A percentile compares a stretch with the other conserved stretches of the same genome.
phyloP scores from a whole-genome alignment of 2,113 vertebrate species.

The Brachypodius melanocephalos region DNA sequence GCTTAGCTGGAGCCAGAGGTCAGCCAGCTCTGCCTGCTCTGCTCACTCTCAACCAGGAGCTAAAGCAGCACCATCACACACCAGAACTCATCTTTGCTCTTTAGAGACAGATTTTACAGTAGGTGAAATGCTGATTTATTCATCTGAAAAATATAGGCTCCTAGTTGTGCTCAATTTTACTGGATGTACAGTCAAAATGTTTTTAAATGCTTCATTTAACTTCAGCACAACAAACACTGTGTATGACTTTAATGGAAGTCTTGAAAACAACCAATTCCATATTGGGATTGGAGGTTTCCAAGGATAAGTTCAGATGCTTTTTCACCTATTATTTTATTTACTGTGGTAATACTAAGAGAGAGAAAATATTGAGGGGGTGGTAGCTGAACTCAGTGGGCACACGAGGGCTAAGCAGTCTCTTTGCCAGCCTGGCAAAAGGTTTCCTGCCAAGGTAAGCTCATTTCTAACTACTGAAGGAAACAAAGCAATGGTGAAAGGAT shows the following conservation, averaged over 20 bases:
- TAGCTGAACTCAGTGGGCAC: neutral
- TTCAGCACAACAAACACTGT: neutral
- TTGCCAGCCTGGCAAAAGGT: neutral
- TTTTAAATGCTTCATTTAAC: neutral
- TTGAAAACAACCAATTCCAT: neutral
- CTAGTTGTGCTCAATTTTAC: neutral
- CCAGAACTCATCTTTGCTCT: neutral
- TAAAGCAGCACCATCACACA: neutral
- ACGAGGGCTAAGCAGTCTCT: neutral
- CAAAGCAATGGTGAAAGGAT: neutral
- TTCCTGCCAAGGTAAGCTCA: neutral
- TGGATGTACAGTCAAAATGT: neutral
- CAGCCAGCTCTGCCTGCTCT: neutral
- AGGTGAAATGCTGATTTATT: neutral
- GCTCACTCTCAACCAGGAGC: neutral
- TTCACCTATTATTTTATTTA: neutral
- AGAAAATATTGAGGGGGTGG: neutral
- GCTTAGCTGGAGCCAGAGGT: neutral
- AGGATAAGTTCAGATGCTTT: neutral
- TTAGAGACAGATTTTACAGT: neutral
- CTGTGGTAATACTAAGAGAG: neutral
- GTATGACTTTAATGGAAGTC: neutral
- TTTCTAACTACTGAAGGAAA: constrained; percentile 6
- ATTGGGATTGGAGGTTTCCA: neutral
- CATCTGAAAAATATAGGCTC: neutral